phyloP scores from a whole-genome alignment of 2,797 vertebrate genomes.

The Tangara arthus region DNA sequence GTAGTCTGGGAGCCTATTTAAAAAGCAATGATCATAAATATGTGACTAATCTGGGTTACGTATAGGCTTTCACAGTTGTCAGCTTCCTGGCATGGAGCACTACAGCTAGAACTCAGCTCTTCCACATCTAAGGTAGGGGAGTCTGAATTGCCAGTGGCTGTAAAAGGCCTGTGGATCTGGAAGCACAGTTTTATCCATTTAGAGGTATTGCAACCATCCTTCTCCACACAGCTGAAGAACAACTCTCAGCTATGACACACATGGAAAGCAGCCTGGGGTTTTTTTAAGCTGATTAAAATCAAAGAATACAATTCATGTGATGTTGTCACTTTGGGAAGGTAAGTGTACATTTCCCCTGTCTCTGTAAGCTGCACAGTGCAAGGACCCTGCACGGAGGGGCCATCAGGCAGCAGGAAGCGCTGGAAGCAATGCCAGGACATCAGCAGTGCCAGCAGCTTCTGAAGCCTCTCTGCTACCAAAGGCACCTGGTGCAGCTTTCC shows the following conservation, averaged over 20 bases:
- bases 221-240: background rate
- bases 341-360: background rate
- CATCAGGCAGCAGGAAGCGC: background rate
- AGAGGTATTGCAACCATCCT: background rate
- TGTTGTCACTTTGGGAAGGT: background rate
- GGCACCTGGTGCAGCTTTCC: background rate
- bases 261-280: rapidly evolving
- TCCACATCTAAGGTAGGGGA: background rate
- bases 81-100: background rate
- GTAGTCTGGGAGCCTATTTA: slow-evolving; percentile 40
- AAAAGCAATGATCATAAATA: slow-evolving; percentile 4
- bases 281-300: background rate
- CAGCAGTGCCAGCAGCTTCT: background rate
- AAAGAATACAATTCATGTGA: background rate
- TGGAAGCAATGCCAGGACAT: background rate
- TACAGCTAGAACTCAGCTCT: background rate
- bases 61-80: slow-evolving; percentile 46
- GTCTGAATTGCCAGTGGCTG: background rate
- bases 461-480: background rate
- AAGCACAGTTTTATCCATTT: background rate
- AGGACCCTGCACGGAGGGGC: rapidly evolving
- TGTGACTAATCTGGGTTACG: slow-evolving; percentile 8
- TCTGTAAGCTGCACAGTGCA: background rate
- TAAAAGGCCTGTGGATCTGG: background rate
- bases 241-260: rapidly evolving